A percentile compares a stretch with the other conserved stretches of the same genome.
phyloP scores from a whole-genome alignment of 2,797 vertebrate species.

The Sebastolobus altivelis region DNA sequence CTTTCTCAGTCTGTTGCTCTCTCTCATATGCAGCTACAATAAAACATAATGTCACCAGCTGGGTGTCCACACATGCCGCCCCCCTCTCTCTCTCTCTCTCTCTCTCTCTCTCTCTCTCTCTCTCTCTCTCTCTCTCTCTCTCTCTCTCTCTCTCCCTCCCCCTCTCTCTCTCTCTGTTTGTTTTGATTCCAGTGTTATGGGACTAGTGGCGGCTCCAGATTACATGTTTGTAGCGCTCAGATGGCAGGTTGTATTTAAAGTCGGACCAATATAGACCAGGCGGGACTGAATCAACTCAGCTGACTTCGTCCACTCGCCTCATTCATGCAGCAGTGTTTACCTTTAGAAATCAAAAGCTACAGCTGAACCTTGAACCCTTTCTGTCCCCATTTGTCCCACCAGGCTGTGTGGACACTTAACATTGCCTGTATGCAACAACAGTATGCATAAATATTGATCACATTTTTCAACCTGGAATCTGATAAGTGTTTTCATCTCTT shows the following conservation, averaged over 20 bases:
- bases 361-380: constrained; percentile 15
- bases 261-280: constrained; percentile 62
- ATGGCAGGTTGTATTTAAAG: constrained; percentile 76
- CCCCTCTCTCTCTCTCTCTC: not conserved
- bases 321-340: constrained; percentile 59
- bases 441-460: not conserved
- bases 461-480: not conserved
- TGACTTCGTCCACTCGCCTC: constrained; percentile 49
- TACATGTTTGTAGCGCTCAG: constrained; percentile 69
- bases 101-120: not conserved
- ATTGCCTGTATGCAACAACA: not conserved
- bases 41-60: constrained; percentile 27
- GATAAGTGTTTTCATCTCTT: not conserved
- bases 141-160: not conserved
- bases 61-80: constrained; percentile 5
- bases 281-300: constrained; percentile 48
- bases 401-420: not conserved
- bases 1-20: constrained; percentile 5
- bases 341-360: constrained; percentile 21
- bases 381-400: not conserved
- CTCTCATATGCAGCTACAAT: constrained; percentile 14
- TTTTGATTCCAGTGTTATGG: constrained; percentile 67
- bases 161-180: constrained; percentile 35
- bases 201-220: constrained; percentile 57
- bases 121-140: not conserved